Evolutionary conservation across 2,797 vertebrate species (phyloP).

Genomic region (Hydrolagus colliei): DNA sequence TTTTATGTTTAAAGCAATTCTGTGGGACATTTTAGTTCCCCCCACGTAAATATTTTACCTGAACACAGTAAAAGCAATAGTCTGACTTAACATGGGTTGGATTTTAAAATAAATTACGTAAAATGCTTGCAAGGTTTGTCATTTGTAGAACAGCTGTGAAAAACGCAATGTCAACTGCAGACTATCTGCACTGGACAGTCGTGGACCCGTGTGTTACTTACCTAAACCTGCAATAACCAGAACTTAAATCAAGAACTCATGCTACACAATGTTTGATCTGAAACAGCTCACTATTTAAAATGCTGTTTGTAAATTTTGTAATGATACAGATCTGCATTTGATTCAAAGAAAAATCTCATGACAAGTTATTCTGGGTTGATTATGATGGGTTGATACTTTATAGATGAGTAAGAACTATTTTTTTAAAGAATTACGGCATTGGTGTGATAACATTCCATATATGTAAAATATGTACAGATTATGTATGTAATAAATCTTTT

Average conservation of each 20-base stretch:
- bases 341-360: conserved; percentile 39
- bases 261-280: background rate
- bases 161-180: no score
- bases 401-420: conserved; percentile 44
- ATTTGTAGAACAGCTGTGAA: no score
- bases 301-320: conserved; percentile 36
- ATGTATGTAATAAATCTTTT: conserved; percentile 55
- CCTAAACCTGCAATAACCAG: conserved; percentile 21
- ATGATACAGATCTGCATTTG: conserved; percentile 38
- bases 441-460: conserved; percentile 56
- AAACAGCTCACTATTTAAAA: conserved; percentile 41
- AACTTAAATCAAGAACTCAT: no score
- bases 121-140: no score
- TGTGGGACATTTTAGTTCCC: no score
- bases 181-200: conserved; percentile 26
- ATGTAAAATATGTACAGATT: conserved; percentile 47
- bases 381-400: conserved; percentile 41
- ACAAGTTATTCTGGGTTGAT: conserved; percentile 43
- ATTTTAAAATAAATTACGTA: no score
- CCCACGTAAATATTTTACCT: no score
- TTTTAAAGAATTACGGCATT: conserved; percentile 51
- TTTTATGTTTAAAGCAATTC: no score
- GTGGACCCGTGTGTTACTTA: conserved; percentile 40
- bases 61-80: no score
- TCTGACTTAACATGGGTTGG: no score